phyloP scores from a whole-genome alignment of 2,888 invertebrate genomes.

The Orthosia gothica region DNA sequence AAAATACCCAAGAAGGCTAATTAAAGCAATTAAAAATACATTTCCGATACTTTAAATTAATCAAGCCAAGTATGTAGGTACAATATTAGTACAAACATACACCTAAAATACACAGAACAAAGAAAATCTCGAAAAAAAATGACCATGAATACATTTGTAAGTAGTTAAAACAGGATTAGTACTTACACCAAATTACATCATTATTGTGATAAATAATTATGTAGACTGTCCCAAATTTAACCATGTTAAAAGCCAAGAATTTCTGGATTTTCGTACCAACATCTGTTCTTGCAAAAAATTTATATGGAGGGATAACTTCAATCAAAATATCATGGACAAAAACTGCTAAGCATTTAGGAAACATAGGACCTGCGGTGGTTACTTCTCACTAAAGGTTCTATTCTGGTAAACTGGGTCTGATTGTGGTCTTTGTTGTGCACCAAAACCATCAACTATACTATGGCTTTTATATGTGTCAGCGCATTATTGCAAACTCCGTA shows the following conservation, averaged over 20 bases:
- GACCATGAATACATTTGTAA: conserved; percentile 12
- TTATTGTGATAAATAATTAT: conserved; percentile 17
- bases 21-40: conserved; percentile 33
- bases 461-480: not conserved
- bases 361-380: not conserved
- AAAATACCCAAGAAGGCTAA: conserved; percentile 55
- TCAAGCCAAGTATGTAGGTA: conserved; percentile 23
- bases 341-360: conserved; percentile 9
- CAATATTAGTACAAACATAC: conserved; percentile 17
- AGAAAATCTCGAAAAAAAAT: conserved; percentile 24
- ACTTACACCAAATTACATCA: conserved; percentile 44
- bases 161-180: conserved; percentile 35
- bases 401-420: not conserved
- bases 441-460: not conserved
- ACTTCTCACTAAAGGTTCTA: conserved; percentile 3
- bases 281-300: conserved; percentile 9
- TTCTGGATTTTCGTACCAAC: conserved; percentile 22
- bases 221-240: conserved; percentile 56
- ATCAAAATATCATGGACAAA: conserved; percentile 11
- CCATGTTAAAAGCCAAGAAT: conserved; percentile 53
- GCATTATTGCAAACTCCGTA: no score
- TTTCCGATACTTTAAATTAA: conserved; percentile 20
- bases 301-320: conserved; percentile 5
- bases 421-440: not conserved
- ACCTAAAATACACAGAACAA: conserved; percentile 23